Evolutionary conservation across 2,888 invertebrate genomes (phyloP), one percentile per base, ranked within the genome.

Genomic region (Lithosia quadra): DNA sequence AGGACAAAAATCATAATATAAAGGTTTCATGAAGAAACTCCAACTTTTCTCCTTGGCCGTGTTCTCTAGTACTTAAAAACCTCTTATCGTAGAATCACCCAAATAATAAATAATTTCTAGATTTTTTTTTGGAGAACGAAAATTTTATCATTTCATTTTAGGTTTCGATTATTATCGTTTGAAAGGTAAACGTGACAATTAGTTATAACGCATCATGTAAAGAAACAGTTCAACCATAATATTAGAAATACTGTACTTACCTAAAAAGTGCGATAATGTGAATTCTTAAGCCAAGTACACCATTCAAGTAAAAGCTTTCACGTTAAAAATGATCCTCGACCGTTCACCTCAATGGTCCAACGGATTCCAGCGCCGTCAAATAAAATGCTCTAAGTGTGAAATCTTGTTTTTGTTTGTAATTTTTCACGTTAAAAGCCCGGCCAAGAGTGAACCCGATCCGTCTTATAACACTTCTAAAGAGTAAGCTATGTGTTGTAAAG

Each of bases 321-420:
- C 72, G 76, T 73, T 76, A 75, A 78, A 82, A 78, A 84, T 79
- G 77, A 81, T 75, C 75, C 76, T 71, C 76, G 81, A 72, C 73
- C 86, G 56, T 83, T 84, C 78, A 81, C 80, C 80, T 80, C 72
- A 75, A 72, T 71, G 78, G 77, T 75, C 73, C 69, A 74, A 65
- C 69, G 77, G 76, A 77, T 79, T 77, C 80, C 66, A 72, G 65
- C 58, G 71, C 71, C 81, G 70, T 59, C 76, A 77, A 81, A 82
- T 82, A 80, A 84, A 86, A 85, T 73, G 77, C 79, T 82, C 81
- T 85, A 87, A 89, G 87, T 88, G 86, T 86, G 77, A 87, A 87
- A 84, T 87, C 88, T 84, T 88, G 86, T 89, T 88, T 85, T 86
- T 86, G 82, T 87, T 87, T 81, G 82, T 86, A 85, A 87, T 86